Evolutionary conservation across 2,113 vertebrate species (phyloP).

Genomic region (Bubo blakistoni): DNA sequence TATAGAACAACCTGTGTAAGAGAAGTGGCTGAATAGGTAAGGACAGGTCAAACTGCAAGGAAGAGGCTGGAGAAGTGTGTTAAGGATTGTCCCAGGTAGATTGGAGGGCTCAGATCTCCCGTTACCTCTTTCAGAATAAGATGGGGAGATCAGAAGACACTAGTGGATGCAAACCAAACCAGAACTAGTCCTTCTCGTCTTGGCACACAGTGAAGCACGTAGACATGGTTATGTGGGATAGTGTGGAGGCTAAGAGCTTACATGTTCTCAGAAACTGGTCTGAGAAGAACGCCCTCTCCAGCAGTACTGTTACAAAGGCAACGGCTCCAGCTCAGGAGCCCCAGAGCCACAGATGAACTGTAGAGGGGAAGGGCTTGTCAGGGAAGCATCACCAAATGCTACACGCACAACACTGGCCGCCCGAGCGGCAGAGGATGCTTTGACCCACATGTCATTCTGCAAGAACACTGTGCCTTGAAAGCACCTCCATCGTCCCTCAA

Average conservation of each 20-base stretch:
- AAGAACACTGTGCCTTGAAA: not conserved
- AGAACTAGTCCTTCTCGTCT: not conserved
- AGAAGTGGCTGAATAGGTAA: not conserved
- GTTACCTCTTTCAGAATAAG: not conserved
- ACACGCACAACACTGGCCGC: not conserved
- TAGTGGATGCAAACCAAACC: not conserved
- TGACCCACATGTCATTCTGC: not conserved
- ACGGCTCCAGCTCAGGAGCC: not conserved
- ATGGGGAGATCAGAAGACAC: not conserved
- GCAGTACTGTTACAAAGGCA: not conserved
- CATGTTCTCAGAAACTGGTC: not conserved
- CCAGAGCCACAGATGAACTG: not conserved
- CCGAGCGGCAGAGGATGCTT: not conserved
- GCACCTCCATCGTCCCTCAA: not conserved
- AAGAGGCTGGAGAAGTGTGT: not conserved
- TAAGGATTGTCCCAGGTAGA: not conserved
- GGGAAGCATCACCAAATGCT: not conserved
- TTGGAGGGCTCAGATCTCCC: not conserved
- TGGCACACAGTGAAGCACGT: accelerated
- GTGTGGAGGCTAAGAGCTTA: not conserved
- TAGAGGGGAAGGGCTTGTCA: not conserved
- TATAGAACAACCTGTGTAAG: not conserved
- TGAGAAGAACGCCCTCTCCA: not conserved
- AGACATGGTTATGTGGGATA: not conserved
- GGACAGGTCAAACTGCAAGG: not conserved